A percentile compares a stretch with the other conserved stretches of the same genome.
These are phyloP conservation scores for Odontocerum albicorne DNA, from an alignment of 2,888 invertebrate species.

Conservation along the genomic window DNA sequence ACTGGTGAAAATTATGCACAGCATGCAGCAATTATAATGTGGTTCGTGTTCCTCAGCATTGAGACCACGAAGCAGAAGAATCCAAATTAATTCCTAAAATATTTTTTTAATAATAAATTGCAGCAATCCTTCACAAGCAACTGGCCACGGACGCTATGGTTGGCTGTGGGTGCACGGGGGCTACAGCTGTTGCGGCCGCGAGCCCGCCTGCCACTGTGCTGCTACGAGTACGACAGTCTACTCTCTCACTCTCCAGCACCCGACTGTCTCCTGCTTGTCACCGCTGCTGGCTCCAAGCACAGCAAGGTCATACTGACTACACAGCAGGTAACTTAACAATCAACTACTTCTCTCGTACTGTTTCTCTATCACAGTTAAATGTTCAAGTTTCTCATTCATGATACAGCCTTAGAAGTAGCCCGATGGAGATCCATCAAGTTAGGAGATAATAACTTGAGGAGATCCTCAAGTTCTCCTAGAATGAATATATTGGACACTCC, in stretches of 20 bases:
- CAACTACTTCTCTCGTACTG: background rate
- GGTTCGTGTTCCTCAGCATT: no score
- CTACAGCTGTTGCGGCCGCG: constrained; percentile 88
- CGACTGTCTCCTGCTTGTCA: constrained; percentile 91
- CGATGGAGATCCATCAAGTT: no score
- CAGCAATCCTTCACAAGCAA: constrained; percentile 95
- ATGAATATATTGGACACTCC: no score
- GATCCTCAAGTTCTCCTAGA: no score
- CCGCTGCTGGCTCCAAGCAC: constrained; percentile 87
- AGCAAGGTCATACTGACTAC: constrained; percentile 93
- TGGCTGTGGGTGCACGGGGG: constrained; percentile 91
- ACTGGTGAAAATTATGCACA: no score
- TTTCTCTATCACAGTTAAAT: no score
- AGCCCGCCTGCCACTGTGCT: constrained; percentile 84
- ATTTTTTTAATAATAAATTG: constrained; percentile 37
- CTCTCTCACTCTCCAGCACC: constrained; percentile 90
- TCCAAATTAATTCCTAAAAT: constrained; percentile 2
- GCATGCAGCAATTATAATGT: no score
- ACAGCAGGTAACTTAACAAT: constrained; percentile 83
- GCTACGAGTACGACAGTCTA: constrained; percentile 88
- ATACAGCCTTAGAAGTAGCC: no score
- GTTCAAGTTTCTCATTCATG: no score
- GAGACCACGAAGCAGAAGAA: no score
- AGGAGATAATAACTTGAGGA: background rate
- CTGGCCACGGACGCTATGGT: constrained; percentile 91